Evolutionary conservation across 2,797 vertebrate genomes (phyloP).

Genomic region (Pagetopsis macropterus): DNA sequence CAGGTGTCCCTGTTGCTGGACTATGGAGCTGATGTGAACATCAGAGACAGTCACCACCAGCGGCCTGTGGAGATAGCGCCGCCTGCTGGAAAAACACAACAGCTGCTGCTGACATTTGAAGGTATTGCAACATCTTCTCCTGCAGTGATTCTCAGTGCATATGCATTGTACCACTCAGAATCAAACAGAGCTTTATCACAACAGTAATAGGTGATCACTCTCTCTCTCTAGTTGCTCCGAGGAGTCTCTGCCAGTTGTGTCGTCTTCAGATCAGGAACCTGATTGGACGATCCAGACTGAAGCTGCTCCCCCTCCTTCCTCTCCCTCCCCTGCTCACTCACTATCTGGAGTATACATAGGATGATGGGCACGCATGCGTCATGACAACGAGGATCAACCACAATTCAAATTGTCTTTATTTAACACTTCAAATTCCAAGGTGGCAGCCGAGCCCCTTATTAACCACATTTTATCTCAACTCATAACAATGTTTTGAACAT

Average conservation of each 20-base stretch:
- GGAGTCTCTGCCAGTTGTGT: slow-evolving; percentile 90
- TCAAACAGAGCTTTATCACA: not conserved
- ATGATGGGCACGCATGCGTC: not conserved
- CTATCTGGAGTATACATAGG: slow-evolving; percentile 91
- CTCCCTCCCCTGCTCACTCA: slow-evolving; percentile 90
- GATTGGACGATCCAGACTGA: slow-evolving; percentile 87
- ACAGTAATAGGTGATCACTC: slow-evolving; percentile 8
- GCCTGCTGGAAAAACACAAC: slow-evolving; percentile 85
- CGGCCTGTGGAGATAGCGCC: slow-evolving; percentile 88
- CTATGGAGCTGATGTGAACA: slow-evolving; percentile 91
- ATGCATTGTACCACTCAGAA: not conserved
- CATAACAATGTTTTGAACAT: not conserved
- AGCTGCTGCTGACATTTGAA: slow-evolving; percentile 87
- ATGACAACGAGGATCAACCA: not conserved
- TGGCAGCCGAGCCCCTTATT: not conserved
- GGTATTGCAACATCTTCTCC: slow-evolving; percentile 72
- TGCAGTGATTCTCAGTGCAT: not conserved
- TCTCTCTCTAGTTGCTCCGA: slow-evolving; percentile 85
- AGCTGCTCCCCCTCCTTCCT: slow-evolving; percentile 89
- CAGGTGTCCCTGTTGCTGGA: slow-evolving; percentile 90
- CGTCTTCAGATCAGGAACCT: slow-evolving; percentile 88
- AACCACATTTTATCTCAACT: slow-evolving; percentile 4
- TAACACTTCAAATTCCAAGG: not conserved
- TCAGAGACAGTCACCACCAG: slow-evolving; percentile 88
- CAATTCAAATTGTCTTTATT: slow-evolving; percentile 1